Percentiles rank a stretch among this genome's conserved stretches.
phyloP scores from a whole-genome alignment of 2,888 invertebrate species.

The Xanthostigma xanthostigma region DNA sequence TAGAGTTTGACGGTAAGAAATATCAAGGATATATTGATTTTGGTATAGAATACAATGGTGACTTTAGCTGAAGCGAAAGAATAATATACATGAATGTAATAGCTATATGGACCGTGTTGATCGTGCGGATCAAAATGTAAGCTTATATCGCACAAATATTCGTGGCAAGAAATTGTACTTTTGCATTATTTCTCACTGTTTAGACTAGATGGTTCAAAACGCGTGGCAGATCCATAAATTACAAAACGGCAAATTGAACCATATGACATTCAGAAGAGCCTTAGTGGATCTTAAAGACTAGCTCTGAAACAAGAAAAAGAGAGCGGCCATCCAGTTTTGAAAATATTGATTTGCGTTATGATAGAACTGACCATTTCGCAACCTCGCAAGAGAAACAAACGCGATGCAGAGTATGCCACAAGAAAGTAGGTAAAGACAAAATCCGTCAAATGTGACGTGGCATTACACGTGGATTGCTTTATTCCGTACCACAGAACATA shows the following conservation, averaged over 20 bases:
- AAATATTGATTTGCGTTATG: too few relatives aligned
- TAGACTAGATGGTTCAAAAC: constrained; percentile 1
- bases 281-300: too few relatives aligned
- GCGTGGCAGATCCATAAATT: constrained; percentile 1
- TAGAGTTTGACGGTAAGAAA: constrained; percentile 19
- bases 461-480: too few relatives aligned
- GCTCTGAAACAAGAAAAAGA: too few relatives aligned
- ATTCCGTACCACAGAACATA: too few relatives aligned
- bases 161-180: constrained; percentile 3
- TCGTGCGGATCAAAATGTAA: constrained; percentile 1
- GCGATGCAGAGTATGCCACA: too few relatives aligned
- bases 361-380: too few relatives aligned
- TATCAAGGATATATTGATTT: constrained; percentile 19
- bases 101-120: constrained; percentile 2
- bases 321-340: too few relatives aligned
- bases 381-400: too few relatives aligned
- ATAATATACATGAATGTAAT: constrained; percentile 2
- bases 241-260: constrained; percentile 1
- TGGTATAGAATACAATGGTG: constrained; percentile 14
- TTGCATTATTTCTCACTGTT: neutral
- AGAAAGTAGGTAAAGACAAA: too few relatives aligned
- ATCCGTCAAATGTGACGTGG: too few relatives aligned
- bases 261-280: neutral
- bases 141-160: constrained; percentile 1
- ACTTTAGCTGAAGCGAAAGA: constrained; percentile 14